A percentile compares a stretch with the other conserved stretches of the same genome.
Evolutionary conservation across 2,888 invertebrate species (phyloP).

Genomic region (Yponomeuta cagnagella): DNA sequence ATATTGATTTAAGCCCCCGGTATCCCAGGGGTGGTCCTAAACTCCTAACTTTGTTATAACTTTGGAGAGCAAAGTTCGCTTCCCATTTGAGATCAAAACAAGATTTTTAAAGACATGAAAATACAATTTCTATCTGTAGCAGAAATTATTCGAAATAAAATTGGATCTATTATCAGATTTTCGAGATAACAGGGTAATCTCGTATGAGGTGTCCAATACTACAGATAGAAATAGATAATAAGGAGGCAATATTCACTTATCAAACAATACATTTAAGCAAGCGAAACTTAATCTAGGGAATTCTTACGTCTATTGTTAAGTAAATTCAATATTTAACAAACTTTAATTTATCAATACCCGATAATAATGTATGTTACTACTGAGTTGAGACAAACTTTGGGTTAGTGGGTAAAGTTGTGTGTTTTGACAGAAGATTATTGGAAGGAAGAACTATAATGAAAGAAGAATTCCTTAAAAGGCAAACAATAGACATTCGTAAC

Average conservation of each 20-base stretch:
- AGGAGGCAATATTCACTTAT: background rate
- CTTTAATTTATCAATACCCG: no score
- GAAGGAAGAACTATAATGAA: no score
- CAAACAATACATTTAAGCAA: background rate
- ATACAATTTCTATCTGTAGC: background rate
- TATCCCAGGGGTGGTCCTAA: constrained; percentile 54
- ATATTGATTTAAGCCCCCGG: constrained; percentile 51
- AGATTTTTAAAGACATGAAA: background rate
- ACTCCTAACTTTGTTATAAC: constrained; percentile 65
- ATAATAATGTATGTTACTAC: no score
- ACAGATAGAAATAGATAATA: background rate
- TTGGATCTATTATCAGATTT: background rate
- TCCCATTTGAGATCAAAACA: constrained; percentile 33
- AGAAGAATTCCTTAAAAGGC: no score
- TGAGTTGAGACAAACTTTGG: no score
- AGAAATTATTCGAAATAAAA: background rate
- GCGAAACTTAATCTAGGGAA: no score
- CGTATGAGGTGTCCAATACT: background rate
- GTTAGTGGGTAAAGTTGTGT: no score
- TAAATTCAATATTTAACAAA: no score
- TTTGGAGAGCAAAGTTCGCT: constrained; percentile 66
- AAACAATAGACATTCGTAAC: no score
- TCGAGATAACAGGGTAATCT: background rate
- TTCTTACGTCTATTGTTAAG: no score
- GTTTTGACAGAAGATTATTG: no score